Base-by-base conservation (phyloP, 2,888 invertebrate genomes). In the Eupithecia abbreviata region DNA sequence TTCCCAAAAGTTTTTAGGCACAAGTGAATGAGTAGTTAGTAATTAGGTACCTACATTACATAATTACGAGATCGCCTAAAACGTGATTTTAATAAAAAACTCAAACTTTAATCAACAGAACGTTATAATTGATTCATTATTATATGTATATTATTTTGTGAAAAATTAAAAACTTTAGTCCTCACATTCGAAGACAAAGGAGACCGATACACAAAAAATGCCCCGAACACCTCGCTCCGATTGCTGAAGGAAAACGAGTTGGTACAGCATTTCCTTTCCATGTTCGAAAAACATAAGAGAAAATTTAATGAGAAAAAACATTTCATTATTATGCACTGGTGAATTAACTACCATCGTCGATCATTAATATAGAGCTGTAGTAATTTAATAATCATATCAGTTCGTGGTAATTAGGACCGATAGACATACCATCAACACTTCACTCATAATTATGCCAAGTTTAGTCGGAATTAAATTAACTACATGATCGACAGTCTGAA, bases 331-430 rank as follows among this genome's bases (percentile, higher is more conserved):
- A 51, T 51, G 15, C 5, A 9, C 55, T 9, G 55, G n/a, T 58
- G 18, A n/a, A 18, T 18, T 9, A 18, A 18, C 7, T 58, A 18
- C 55, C 3, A n/a, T 55, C 9, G 3, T 18, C 18, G 9, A 55
- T 55, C n/a, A 51, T 15, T 12, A 45, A 45, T 45, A 7, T 47
- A 47, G 10, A 49, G 13, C 15, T 67, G 15, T 15, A 68, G 10
- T 67, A 41, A 30, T 15, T 45, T 45, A 42, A 69, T 69, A 30
- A 69, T 69, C 45, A 69, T 69, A 69, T 69, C 47, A 69, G 30
- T 18, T 18, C 13, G 47, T 30, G 18, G 47, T 49, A 69, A 69
- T 69, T 69, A 30, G 30, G 30, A 49, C 18, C 30, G 47, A 45
- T 6, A 69, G 18, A 45, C 30, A 47, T 47, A 30, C 47, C 47